phyloP scores from a whole-genome alignment of 1,140 invertebrate genomes.

The Eueides isabella region DNA sequence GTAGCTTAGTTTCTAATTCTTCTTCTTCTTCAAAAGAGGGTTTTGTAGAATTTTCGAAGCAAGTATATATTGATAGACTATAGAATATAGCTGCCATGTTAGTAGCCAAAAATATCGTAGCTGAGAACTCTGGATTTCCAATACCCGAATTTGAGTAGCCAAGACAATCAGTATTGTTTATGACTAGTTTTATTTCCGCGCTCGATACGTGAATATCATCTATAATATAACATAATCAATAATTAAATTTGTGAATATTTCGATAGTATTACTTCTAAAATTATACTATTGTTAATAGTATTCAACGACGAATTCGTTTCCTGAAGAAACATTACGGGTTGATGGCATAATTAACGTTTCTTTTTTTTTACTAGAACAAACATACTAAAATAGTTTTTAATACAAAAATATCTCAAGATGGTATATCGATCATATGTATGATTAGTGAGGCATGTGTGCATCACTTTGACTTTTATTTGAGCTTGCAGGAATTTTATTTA shows the following conservation, averaged over 20 bases:
- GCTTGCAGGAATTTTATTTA: no score
- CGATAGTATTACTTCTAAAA: not conserved
- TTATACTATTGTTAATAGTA: not conserved
- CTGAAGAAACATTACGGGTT: no score
- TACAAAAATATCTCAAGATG: no score
- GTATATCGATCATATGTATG: no score
- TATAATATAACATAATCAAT: constrained; percentile 45
- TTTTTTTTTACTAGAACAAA: no score
- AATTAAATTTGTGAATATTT: not conserved
- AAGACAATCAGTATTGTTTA: constrained; percentile 60
- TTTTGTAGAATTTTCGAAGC: constrained; percentile 18
- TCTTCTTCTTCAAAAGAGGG: not conserved
- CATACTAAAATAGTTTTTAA: no score
- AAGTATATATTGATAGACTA: constrained; percentile 50
- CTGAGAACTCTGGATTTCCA: constrained; percentile 49
- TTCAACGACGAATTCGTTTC: no score
- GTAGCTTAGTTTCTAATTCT: constrained; percentile 4
- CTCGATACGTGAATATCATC: constrained; percentile 49
- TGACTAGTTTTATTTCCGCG: constrained; percentile 55
- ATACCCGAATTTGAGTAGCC: constrained; percentile 52
- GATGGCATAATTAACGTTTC: no score
- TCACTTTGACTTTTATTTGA: no score
- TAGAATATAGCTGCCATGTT: constrained; percentile 52
- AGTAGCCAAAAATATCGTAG: constrained; percentile 51
- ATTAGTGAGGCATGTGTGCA: no score